These are phyloP conservation scores for Tipula confusa DNA, from an alignment of 2,888 invertebrate species.

Conservation along the genomic window DNA sequence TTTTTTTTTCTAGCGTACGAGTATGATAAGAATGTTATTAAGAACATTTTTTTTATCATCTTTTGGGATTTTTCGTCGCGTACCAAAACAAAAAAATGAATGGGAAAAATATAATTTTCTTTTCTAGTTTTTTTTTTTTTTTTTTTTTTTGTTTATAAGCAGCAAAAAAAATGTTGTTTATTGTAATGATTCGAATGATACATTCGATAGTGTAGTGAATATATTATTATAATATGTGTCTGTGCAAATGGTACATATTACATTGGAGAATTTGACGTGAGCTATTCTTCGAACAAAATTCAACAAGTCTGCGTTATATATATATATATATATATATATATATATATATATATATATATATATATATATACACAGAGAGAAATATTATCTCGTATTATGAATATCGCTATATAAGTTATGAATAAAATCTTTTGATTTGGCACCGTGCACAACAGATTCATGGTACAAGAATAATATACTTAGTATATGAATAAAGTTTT, in stretches of 20 bases:
- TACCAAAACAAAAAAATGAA: neutral
- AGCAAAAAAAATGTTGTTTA: neutral
- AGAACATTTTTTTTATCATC: neutral
- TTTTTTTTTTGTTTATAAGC: slow-evolving; percentile 15
- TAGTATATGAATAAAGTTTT: no score
- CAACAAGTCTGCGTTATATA: neutral
- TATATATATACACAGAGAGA: no score
- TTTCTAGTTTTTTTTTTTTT: neutral
- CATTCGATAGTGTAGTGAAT: neutral
- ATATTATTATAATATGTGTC: neutral
- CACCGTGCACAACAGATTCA: no score
- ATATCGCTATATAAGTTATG: no score
- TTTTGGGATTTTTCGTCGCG: slow-evolving; percentile 15
- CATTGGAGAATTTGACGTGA: neutral
- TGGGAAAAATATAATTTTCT: slow-evolving; percentile 20
- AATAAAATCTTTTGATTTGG: no score
- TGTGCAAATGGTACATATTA: neutral
- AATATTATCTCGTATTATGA: no score
- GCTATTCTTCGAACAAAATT: neutral
- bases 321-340: neutral
- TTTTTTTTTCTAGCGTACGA: neutral
- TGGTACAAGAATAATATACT: no score
- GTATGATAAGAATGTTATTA: slow-evolving; percentile 25
- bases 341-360: neutral
- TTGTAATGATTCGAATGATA: slow-evolving; percentile 8